phyloP scores from a whole-genome alignment of 2,888 invertebrate species.

The Lutraria lutraria region DNA sequence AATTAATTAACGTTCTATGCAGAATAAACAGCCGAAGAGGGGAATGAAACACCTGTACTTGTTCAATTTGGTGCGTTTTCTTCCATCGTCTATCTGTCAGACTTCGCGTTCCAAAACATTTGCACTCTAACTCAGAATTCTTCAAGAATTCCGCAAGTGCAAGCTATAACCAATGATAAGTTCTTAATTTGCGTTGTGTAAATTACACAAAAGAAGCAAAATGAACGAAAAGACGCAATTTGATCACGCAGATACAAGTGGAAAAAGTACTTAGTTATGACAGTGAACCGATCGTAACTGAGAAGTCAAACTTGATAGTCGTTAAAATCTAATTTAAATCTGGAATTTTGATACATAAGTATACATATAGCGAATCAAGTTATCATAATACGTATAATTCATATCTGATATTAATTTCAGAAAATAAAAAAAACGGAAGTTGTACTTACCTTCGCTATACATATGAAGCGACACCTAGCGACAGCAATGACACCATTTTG shows the following conservation, averaged over 20 bases:
- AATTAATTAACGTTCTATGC: neutral
- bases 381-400: neutral
- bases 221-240: neutral
- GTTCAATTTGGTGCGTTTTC: neutral
- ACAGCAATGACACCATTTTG: constrained; percentile 37
- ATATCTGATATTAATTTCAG: neutral
- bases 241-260: too few relatives aligned
- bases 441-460: constrained; percentile 35
- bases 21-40: neutral
- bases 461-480: constrained; percentile 36
- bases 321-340: too few relatives aligned
- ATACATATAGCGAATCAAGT: neutral
- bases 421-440: neutral
- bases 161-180: neutral
- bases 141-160: neutral
- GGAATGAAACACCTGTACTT: neutral
- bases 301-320: too few relatives aligned
- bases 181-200: neutral
- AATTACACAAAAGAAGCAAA: neutral
- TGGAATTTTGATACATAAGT: neutral
- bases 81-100: neutral
- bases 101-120: neutral
- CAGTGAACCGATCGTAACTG: neutral
- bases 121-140: constrained; percentile 2
- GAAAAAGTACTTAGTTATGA: neutral